Evolutionary conservation across 1,140 invertebrate genomes (phyloP).

Genomic region (Ceratosolen fusciceps): DNA sequence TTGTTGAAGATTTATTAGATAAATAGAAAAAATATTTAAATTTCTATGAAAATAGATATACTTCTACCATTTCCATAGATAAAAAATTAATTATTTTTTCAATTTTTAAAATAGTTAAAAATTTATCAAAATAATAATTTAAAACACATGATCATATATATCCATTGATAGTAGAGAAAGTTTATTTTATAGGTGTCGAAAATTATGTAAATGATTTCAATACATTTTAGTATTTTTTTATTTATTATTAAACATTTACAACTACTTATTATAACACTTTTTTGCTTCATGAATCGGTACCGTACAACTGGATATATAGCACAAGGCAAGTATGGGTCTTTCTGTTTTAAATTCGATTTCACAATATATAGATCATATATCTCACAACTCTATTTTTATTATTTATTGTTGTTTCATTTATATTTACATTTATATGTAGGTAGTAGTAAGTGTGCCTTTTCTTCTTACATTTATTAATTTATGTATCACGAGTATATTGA

Average conservation of each 20-base stretch:
- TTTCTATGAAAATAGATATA: neutral
- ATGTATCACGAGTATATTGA: no score
- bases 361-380: constrained; percentile 42
- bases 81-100: constrained; percentile 3
- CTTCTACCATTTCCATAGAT: constrained; percentile 8
- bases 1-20: neutral
- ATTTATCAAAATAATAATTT: constrained; percentile 2
- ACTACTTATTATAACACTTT: constrained; percentile 54
- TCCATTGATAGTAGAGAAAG: neutral
- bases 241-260: constrained; percentile 33
- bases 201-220: neutral
- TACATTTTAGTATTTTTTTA: constrained; percentile 19
- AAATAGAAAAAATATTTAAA: constrained; percentile 4
- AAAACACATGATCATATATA: neutral
- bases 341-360: constrained; percentile 43
- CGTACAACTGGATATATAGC: constrained; percentile 69
- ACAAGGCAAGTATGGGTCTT: constrained; percentile 69
- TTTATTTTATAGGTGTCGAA: neutral
- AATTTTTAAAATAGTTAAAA: constrained; percentile 1
- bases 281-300: constrained; percentile 67
- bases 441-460: constrained; percentile 49
- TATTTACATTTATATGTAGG: constrained; percentile 49
- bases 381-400: constrained; percentile 48
- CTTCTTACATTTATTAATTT: constrained; percentile 39
- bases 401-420: constrained; percentile 48